Conservation (phyloP, 2,797 vertebrate species). For the Sarcoramphus papa region DNA sequence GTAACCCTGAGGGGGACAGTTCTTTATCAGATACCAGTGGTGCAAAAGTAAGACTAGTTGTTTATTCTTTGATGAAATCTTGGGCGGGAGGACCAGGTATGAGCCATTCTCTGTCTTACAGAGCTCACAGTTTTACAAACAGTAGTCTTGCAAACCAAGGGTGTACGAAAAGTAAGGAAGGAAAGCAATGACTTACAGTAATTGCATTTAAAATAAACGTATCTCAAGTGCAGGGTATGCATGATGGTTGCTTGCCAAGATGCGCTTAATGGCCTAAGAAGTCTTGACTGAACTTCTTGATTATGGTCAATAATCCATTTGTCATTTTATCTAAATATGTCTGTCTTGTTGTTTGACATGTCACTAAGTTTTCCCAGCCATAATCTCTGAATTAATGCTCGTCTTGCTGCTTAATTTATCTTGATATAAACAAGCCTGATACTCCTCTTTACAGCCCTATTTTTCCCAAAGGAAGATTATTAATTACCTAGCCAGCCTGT, state of each 20-base stretch:
- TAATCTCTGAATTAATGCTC: not conserved
- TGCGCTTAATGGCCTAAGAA: not conserved
- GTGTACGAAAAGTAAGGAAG: not conserved
- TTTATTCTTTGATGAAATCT: not conserved
- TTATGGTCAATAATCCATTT: constrained; percentile 2
- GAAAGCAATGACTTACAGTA: not conserved
- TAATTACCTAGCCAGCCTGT: not conserved
- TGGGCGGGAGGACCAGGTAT: not conserved
- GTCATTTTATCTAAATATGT: not conserved
- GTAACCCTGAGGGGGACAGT: not conserved
- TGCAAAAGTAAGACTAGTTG: not conserved
- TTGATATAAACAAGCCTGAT: not conserved
- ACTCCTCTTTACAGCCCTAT: not conserved
- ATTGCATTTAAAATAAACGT: constrained; percentile 14
- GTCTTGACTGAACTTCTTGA: not conserved
- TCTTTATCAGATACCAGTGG: not conserved
- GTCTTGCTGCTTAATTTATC: not conserved
- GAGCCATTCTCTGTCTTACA: not conserved
- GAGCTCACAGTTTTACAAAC: not conserved
- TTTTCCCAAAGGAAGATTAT: not conserved
- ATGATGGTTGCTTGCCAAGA: not conserved
- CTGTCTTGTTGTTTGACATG: not conserved
- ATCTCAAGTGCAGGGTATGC: not conserved
- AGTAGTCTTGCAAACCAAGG: not conserved
- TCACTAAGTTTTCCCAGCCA: not conserved